phyloP scores from a whole-genome alignment of 64 coral and sea anemone species.

The Montipora capricornis region DNA sequence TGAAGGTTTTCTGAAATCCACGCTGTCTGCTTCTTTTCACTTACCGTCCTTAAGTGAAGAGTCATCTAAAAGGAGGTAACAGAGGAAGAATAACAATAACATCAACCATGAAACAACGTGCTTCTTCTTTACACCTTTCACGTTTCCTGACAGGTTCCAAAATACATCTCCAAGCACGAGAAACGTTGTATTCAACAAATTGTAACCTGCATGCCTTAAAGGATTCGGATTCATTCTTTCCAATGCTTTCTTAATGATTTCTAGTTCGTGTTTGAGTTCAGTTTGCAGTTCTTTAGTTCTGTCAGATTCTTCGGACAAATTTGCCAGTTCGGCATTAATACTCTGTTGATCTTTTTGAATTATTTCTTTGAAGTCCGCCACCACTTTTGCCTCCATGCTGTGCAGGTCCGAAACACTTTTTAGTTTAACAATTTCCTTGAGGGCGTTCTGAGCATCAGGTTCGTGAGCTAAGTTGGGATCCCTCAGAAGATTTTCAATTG shows the following conservation, averaged over 20 bases:
- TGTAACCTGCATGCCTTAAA: not conserved
- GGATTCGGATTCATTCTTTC: not conserved
- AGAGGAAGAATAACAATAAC: not conserved
- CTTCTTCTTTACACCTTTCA: not conserved
- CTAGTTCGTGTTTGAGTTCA: not conserved
- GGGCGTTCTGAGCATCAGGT: conserved; percentile 47
- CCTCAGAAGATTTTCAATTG: conserved; percentile 69
- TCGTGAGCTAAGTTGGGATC: conserved; percentile 69
- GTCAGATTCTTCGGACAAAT: not conserved
- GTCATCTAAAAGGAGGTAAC: conserved; percentile 11
- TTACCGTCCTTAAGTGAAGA: not conserved
- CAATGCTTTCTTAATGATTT: not conserved
- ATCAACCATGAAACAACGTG: not conserved
- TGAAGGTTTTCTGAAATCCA: too few relatives aligned
- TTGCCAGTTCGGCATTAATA: conserved; percentile 29
- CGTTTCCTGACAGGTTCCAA: not conserved
- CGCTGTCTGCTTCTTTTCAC: too few relatives aligned
- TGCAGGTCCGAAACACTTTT: conserved; percentile 35
- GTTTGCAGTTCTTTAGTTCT: not conserved
- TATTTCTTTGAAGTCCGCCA: conserved; percentile 75
- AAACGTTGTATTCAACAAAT: not conserved
- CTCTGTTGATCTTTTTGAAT: conserved; percentile 51
- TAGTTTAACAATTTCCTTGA: conserved; percentile 53
- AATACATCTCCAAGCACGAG: not conserved
- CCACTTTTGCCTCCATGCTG: conserved; percentile 54